phyloP scores from a whole-genome alignment of 2,888 invertebrate genomes.

The Cordilura impudica region DNA sequence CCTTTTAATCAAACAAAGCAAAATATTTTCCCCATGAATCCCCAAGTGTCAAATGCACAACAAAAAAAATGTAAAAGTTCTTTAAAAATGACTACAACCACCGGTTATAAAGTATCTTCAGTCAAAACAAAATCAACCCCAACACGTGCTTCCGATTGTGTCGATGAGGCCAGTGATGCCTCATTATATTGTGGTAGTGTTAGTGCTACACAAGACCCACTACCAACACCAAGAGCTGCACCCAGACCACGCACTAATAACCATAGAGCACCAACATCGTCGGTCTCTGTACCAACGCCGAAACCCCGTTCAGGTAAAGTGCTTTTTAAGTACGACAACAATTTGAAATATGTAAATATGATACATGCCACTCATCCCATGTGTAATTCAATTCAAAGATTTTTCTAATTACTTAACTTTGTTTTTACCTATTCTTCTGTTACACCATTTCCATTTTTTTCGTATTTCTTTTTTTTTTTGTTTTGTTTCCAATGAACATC shows the following conservation, averaged over 20 bases:
- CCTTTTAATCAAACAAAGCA: not conserved
- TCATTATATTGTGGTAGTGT: slow-evolving; percentile 70
- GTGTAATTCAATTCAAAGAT: slow-evolving; percentile 20
- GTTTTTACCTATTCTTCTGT: not conserved
- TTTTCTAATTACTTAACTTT: slow-evolving; percentile 7
- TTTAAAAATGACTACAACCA: slow-evolving; percentile 68
- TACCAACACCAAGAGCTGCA: slow-evolving; percentile 75
- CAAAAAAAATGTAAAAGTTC: slow-evolving; percentile 58
- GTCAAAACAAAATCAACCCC: slow-evolving; percentile 48
- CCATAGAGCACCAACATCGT: not conserved
- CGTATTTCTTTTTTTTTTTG: not conserved
- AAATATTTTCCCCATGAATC: slow-evolving; percentile 67
- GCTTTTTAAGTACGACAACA: not conserved
- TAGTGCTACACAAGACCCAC: slow-evolving; percentile 67
- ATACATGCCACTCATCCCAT: not conserved
- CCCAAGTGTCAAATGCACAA: slow-evolving; percentile 68
- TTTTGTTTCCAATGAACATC: too few relatives aligned
- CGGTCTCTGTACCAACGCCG: slow-evolving; percentile 72
- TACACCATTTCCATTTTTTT: not conserved
- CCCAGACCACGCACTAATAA: slow-evolving; percentile 69
- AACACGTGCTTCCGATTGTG: slow-evolving; percentile 69
- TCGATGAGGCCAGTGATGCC: slow-evolving; percentile 77
- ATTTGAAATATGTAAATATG: not conserved
- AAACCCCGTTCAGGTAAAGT: slow-evolving; percentile 77
- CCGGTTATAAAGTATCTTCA: slow-evolving; percentile 61